Evolutionary conservation across 2,113 vertebrate species (phyloP).

Genomic region (Bubo bubo): DNA sequence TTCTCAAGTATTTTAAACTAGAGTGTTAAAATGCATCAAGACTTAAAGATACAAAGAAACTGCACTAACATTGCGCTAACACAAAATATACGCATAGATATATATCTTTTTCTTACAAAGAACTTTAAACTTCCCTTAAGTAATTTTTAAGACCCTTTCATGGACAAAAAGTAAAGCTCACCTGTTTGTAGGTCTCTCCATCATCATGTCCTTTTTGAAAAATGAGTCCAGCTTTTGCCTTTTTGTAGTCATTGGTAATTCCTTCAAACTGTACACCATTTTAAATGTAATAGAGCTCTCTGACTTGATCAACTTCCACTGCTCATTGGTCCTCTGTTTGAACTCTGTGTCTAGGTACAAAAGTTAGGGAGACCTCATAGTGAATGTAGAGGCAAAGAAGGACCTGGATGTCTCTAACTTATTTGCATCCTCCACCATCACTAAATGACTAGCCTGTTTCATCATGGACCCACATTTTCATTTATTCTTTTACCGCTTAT

Average conservation of each 20-base stretch:
- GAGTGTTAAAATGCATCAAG: neutral
- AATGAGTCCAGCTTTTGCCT: neutral
- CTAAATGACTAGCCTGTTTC: neutral
- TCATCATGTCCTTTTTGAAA: neutral
- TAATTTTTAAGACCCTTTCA: neutral
- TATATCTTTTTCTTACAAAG: neutral
- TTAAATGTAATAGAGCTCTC: neutral
- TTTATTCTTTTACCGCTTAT: neutral
- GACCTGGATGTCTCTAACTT: neutral
- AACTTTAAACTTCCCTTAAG: neutral
- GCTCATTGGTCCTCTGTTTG: neutral
- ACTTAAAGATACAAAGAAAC: neutral
- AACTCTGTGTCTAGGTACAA: neutral
- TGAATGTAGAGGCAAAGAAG: neutral
- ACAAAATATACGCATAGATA: neutral
- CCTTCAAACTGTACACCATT: neutral
- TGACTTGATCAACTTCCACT: neutral
- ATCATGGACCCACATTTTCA: fast-evolving
- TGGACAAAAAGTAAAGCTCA: neutral
- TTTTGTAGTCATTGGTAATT: neutral
- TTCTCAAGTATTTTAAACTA: neutral
- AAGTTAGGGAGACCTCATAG: neutral
- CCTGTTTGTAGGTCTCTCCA: neutral
- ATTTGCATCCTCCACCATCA: neutral
- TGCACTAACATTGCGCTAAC: neutral